Conservation (phyloP, 2,113 vertebrate species). For the Hippoglossus stenolepis region DNA sequence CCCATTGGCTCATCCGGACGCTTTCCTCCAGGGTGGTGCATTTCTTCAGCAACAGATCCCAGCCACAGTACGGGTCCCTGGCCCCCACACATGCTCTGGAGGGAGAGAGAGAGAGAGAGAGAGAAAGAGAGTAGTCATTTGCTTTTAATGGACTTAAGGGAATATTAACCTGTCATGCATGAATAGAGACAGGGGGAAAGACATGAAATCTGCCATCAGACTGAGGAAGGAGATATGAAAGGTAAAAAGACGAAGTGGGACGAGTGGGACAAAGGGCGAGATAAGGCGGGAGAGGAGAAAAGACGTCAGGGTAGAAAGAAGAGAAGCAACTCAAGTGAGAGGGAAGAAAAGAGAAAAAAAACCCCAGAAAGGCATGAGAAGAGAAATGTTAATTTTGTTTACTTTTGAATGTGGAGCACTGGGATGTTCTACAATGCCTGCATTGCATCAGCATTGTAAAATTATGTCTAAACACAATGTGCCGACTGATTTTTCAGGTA, state of each 20-base stretch:
- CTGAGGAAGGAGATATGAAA: slow-evolving; percentile 14
- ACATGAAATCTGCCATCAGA: slow-evolving; percentile 35
- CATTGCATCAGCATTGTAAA: slow-evolving; percentile 19
- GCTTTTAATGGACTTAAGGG: slow-evolving; percentile 28
- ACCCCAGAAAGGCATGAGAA: neutral
- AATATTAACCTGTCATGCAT: slow-evolving; percentile 37
- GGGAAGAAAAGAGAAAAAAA: neutral
- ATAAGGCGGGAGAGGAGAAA: slow-evolving; percentile 10
- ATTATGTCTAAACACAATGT: slow-evolving; percentile 37
- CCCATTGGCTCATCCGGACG: slow-evolving; percentile 95
- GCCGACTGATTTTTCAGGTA: slow-evolving; percentile 44
- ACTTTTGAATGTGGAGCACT: slow-evolving; percentile 15
- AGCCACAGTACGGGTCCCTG: slow-evolving; percentile 97
- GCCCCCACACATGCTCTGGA: slow-evolving; percentile 91
- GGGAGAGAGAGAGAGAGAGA: slow-evolving; percentile 4
- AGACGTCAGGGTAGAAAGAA: neutral
- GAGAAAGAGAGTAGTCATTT: slow-evolving; percentile 1
- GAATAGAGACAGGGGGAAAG: slow-evolving; percentile 16
- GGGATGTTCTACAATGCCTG: slow-evolving; percentile 16
- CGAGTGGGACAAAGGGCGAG: slow-evolving; percentile 23
- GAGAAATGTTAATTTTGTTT: slow-evolving; percentile 26
- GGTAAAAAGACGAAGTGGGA: slow-evolving; percentile 31
- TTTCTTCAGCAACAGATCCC: slow-evolving; percentile 93
- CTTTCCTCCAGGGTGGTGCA: slow-evolving; percentile 96
- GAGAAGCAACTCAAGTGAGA: neutral